Evolutionary conservation across 1,140 invertebrate species (phyloP), one percentile per base, ranked within the genome.

Genomic region (Tetraneura akinire): DNA sequence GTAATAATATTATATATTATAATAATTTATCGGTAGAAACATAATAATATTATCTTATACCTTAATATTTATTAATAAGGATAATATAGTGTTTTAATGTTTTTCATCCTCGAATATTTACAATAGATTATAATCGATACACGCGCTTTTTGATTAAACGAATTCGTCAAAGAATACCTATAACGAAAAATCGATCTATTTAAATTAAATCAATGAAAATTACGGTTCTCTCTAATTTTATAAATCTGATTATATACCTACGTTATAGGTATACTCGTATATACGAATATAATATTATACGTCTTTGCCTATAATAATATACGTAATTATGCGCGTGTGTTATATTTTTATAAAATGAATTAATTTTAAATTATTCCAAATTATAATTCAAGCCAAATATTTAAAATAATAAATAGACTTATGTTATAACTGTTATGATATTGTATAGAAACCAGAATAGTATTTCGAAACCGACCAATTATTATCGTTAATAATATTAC

Each of bases 141-240:
- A n/a, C n/a, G n/a, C n/a, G n/a, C n/a, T n/a, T n/a, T n/a, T n/a
- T n/a, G n/a, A n/a, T 64, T 64, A 11, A 1, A 21, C 13, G 37
- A 29, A 37, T 64, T 64, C 32, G 32, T 64, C n/a, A 16, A 37
- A 64, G 18, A 64, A 64, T 64, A n/a, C n/a, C n/a, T n/a, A n/a
- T n/a, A n/a, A n/a, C 18, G 14, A n/a, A 26, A 68, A 23, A 37
- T 37, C 4, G 14, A 68, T 37, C 29, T 37, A 68, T 68, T 47
- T 68, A 68, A 68, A 68, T 68, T 47, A 68, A 68, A 68, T 68
- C 42, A 16, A 68, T 26, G 11, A 37, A n/a, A n/a, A n/a, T n/a
- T 37, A 42, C 18, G 62, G 62, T 37, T 16, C 29, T 64, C n/a
- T 64, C n/a, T 4, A n/a, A 18, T 64, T 62, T 32, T 62, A 32